Evolutionary conservation across 2,113 vertebrate species (phyloP).

Genomic region (Electrona antarctica): DNA sequence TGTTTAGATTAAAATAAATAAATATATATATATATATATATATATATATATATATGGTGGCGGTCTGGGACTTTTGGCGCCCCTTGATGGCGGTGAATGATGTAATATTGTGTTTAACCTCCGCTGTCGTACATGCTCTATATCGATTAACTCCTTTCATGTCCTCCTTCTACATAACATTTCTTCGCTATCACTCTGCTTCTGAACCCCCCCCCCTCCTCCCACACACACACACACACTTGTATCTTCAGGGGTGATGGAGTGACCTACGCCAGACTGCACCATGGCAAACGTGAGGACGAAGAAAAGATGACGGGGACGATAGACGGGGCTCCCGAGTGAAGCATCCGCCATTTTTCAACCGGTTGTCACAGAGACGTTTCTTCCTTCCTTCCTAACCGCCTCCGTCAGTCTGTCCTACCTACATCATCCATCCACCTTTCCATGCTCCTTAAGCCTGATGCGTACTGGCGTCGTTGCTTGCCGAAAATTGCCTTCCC

Average conservation of each 20-base stretch:
- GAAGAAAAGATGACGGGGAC: constrained; percentile 84
- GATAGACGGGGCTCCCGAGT: constrained; percentile 79
- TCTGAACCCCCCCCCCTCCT: neutral
- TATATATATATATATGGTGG: too few relatives aligned
- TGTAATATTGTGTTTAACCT: constrained; percentile 12
- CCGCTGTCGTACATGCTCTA: constrained; percentile 11
- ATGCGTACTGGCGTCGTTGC: too few relatives aligned
- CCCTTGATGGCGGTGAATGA: too few relatives aligned
- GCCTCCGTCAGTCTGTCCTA: constrained; percentile 13
- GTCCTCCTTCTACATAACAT: constrained; percentile 11
- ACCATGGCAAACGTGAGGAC: constrained; percentile 89
- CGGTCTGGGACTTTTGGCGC: too few relatives aligned
- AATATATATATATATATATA: too few relatives aligned
- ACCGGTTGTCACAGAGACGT: neutral
- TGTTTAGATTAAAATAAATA: too few relatives aligned
- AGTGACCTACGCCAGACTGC: constrained; percentile 89
- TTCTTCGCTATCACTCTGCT: constrained; percentile 16
- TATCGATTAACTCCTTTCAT: too few relatives aligned
- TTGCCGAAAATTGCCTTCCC: too few relatives aligned
- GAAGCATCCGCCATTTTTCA: constrained; percentile 32
- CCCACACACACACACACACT: neutral
- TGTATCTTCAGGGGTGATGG: constrained; percentile 85
- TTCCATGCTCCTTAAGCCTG: neutral
- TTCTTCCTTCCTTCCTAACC: constrained; percentile 24
- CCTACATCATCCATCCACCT: neutral